Evolutionary conservation across 2,797 vertebrate genomes (phyloP).

Genomic region (Onychomys torridus): DNA sequence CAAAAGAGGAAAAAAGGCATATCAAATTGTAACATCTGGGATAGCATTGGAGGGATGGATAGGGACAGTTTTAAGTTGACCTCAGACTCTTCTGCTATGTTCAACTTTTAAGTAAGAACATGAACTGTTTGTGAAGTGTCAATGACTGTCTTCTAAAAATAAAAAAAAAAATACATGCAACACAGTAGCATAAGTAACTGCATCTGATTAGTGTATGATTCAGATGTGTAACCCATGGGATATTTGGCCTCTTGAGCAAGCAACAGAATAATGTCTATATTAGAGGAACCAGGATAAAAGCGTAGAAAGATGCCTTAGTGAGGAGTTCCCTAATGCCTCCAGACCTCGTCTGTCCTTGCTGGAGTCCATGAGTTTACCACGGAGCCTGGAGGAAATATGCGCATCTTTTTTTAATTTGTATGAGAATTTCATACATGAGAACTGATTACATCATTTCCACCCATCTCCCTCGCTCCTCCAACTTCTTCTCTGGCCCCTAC

Average conservation of each 20-base stretch:
- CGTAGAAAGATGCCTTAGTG: too few relatives aligned
- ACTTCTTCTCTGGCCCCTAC: not conserved
- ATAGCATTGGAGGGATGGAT: not conserved
- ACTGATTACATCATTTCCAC: not conserved
- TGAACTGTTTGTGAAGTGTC: conserved; percentile 5
- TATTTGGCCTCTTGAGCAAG: not conserved
- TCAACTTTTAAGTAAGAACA: not conserved
- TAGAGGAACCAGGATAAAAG: not conserved
- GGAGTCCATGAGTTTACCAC: fast-evolving
- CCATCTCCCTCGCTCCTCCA: not conserved
- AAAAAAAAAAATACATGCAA: not conserved
- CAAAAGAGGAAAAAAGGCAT: not conserved
- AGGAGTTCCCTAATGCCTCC: fast-evolving
- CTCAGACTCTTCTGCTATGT: not conserved
- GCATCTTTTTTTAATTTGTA: not conserved
- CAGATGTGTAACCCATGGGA: not conserved
- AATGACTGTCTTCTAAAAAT: not conserved
- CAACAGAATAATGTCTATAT: not conserved
- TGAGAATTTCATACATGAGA: not conserved
- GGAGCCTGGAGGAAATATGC: fast-evolving
- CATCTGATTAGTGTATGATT: not conserved
- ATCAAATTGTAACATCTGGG: not conserved
- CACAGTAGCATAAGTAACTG: not conserved
- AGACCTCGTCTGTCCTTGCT: fast-evolving
- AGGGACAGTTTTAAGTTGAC: not conserved